These are phyloP conservation scores for Falco naumanni DNA, from an alignment of 2,797 vertebrate species.

Conservation along the genomic window DNA sequence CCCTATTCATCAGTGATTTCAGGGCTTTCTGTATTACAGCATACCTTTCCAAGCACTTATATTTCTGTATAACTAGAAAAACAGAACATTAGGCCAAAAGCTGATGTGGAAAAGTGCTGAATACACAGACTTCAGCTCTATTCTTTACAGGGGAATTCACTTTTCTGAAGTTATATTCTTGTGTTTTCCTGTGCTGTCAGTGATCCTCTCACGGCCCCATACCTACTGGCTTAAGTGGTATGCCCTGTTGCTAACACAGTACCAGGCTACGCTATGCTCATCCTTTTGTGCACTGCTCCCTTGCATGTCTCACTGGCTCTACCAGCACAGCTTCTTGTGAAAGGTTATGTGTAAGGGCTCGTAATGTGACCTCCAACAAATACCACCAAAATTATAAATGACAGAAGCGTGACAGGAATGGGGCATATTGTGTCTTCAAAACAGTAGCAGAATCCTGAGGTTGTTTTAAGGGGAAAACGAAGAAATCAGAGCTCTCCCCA, in stretches of 20 bases:
- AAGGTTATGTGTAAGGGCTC: background rate
- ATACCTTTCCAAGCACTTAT: background rate
- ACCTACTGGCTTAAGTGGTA: background rate
- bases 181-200: background rate
- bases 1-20: background rate
- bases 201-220: background rate
- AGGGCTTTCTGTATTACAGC: background rate
- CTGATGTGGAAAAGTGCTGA: background rate
- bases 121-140: background rate
- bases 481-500: background rate
- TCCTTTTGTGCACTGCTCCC: background rate
- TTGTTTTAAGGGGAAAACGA: background rate
- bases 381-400: background rate
- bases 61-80: background rate
- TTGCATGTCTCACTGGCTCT: background rate
- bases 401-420: background rate
- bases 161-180: background rate
- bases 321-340: background rate
- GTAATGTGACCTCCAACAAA: background rate
- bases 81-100: background rate
- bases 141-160: background rate
- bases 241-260: background rate
- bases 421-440: background rate
- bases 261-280: fast-evolving
- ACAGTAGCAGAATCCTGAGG: background rate